Evolutionary conservation across 2,888 invertebrate species (phyloP).

Genomic region (Globia sparganii): DNA sequence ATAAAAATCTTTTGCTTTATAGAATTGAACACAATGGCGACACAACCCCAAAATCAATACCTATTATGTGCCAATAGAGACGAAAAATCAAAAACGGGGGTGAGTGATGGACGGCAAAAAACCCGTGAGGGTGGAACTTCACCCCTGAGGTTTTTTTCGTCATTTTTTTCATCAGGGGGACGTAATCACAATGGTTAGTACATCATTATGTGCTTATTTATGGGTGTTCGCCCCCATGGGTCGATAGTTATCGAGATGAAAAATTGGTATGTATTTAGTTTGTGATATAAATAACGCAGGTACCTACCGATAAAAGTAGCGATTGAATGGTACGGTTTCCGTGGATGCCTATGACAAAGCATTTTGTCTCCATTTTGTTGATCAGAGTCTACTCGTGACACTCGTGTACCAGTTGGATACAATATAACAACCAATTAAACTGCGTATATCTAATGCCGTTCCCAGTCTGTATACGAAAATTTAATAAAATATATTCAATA

Average conservation of each 20-base stretch:
- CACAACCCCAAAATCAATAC: slow-evolving; percentile 80
- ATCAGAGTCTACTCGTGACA: no score
- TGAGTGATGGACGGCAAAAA: slow-evolving; percentile 75
- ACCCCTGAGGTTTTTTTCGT: slow-evolving; percentile 77
- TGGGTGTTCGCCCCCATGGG: slow-evolving; percentile 64
- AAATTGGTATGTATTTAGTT: slow-evolving; percentile 41
- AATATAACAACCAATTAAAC: no score
- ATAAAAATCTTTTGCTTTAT: slow-evolving; percentile 31
- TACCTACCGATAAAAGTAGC: not conserved
- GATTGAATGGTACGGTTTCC: not conserved
- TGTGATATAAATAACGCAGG: slow-evolving; percentile 26
- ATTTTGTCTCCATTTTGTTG: not conserved
- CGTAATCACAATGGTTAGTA: slow-evolving; percentile 78
- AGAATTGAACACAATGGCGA: slow-evolving; percentile 46
- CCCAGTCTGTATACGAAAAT: no score
- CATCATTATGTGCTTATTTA: slow-evolving; percentile 83
- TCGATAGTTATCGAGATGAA: slow-evolving; percentile 52
- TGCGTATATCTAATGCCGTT: no score
- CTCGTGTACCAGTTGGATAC: no score
- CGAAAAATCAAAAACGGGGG: slow-evolving; percentile 79
- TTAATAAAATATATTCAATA: no score
- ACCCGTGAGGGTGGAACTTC: slow-evolving; percentile 75
- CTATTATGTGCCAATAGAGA: slow-evolving; percentile 84
- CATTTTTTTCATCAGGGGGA: slow-evolving; percentile 70
- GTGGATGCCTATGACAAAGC: not conserved